A percentile compares a stretch with the other conserved stretches of the same genome.
These are phyloP conservation scores for Ophioninae sp. DNA, from an alignment of 2,888 invertebrate genomes.

Conservation along the genomic window DNA sequence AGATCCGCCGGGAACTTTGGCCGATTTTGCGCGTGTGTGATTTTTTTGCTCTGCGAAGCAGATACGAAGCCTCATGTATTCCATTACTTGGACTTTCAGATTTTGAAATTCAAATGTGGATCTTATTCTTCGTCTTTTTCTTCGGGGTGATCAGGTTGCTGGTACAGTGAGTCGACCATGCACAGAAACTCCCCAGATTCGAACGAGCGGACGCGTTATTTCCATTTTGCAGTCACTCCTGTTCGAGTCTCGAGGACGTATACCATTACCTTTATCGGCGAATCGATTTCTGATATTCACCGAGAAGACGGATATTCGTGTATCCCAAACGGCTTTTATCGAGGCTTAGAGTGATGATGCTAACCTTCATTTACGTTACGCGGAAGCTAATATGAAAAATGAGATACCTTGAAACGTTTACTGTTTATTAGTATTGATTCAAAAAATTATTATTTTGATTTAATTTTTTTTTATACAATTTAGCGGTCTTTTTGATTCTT, in stretches of 20 bases:
- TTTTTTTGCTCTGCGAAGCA: not conserved
- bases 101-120: conserved; percentile 69
- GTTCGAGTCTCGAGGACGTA: not conserved
- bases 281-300: conserved; percentile 15
- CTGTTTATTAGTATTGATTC: not conserved
- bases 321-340: not conserved
- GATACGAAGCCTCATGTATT: not conserved
- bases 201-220: conserved; percentile 25
- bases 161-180: not conserved
- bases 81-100: conserved; percentile 47
- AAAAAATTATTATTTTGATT: not conserved
- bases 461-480: not conserved
- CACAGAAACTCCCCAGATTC: conserved; percentile 5
- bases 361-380: not conserved
- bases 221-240: conserved; percentile 47
- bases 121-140: conserved; percentile 25
- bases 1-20: not conserved
- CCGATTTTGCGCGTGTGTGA: not conserved
- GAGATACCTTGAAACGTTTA: not conserved
- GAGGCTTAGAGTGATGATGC: not conserved
- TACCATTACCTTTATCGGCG: conserved; percentile 22
- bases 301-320: not conserved
- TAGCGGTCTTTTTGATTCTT: not conserved
- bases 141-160: not conserved
- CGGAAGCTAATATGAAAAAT: not conserved